Conservation (phyloP, 1,140 invertebrate genomes). For the Drosophila nebulosa region DNA sequence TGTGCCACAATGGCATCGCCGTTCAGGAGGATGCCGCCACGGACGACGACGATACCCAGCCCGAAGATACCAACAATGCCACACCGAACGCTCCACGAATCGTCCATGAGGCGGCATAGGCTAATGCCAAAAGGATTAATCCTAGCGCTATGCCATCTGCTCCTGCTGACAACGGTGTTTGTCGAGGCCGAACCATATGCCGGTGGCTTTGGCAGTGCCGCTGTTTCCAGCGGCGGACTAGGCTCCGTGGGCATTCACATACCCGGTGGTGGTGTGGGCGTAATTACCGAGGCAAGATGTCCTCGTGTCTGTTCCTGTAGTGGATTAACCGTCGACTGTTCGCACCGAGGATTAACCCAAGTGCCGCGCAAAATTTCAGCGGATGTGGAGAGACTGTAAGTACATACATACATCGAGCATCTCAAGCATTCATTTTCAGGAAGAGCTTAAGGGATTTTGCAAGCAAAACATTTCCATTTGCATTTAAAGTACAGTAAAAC, state of each 20-base stretch:
- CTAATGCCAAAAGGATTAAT: constrained; percentile 39
- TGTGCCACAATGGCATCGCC: constrained; percentile 72
- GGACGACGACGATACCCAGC: constrained; percentile 63
- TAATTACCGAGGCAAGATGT: constrained; percentile 82
- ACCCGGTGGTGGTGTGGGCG: constrained; percentile 70
- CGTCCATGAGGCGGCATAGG: constrained; percentile 35
- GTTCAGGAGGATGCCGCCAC: constrained; percentile 55
- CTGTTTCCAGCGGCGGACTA: constrained; percentile 61
- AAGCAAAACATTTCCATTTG: background rate
- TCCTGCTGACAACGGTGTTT: constrained; percentile 8
- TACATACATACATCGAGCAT: constrained; percentile 63
- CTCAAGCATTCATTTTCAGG: background rate
- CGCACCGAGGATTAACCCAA: constrained; percentile 88
- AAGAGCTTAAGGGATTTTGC: background rate
- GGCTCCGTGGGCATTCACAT: constrained; percentile 78
- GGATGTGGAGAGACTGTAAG: constrained; percentile 92
- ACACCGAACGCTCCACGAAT: constrained; percentile 15
- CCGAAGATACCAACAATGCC: background rate
- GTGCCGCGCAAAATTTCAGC: constrained; percentile 88
- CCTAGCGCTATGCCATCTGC: constrained; percentile 7
- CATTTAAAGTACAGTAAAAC: background rate
- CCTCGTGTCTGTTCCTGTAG: constrained; percentile 90
- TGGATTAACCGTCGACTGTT: constrained; percentile 90
- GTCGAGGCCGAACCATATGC: constrained; percentile 68
- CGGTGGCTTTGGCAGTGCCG: constrained; percentile 58